Evolutionary conservation across 2,113 vertebrate genomes (phyloP).

Genomic region (Danionella cerebrum): DNA sequence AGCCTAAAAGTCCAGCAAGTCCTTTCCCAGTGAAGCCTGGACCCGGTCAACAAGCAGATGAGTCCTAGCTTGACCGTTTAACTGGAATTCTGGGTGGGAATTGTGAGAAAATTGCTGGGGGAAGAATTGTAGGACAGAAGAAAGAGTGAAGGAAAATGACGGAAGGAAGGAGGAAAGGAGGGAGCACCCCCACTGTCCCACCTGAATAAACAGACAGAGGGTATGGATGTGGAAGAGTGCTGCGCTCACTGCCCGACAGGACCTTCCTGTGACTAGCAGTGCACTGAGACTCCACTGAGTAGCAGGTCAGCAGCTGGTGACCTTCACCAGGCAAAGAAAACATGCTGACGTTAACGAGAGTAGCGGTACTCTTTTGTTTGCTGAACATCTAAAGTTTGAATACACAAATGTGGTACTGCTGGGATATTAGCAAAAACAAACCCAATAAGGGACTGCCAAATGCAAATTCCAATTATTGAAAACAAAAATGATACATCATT

Average conservation of each 20-base stretch:
- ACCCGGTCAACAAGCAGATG: conserved; percentile 2
- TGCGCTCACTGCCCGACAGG: conserved; percentile 44
- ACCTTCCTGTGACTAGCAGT: conserved; percentile 44
- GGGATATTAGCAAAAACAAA: not conserved
- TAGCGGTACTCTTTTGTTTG: conserved; percentile 46
- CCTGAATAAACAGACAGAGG: conserved; percentile 70
- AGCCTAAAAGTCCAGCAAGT: not conserved
- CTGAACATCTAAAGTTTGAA: conserved; percentile 33
- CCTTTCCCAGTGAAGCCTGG: conserved; percentile 19
- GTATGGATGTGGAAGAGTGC: conserved; percentile 58
- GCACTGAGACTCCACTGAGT: conserved; percentile 36
- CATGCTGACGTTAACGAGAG: conserved; percentile 53
- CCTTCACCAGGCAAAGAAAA: conserved; percentile 58
- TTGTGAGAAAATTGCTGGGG: not conserved
- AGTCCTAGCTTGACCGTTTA: not conserved
- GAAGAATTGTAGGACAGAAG: conserved; percentile 18
- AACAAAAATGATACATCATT: no score
- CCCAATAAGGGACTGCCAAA: not conserved
- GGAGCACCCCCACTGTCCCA: conserved; percentile 49
- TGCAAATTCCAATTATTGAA: no score
- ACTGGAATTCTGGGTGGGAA: conserved; percentile 7
- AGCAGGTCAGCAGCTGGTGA: conserved; percentile 68
- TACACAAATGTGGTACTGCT: conserved; percentile 13
- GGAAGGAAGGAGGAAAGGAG: conserved; percentile 13
- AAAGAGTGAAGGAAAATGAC: not conserved